Conservation (phyloP, 2,797 vertebrate genomes). For the Pseudochirops corinnae region DNA sequence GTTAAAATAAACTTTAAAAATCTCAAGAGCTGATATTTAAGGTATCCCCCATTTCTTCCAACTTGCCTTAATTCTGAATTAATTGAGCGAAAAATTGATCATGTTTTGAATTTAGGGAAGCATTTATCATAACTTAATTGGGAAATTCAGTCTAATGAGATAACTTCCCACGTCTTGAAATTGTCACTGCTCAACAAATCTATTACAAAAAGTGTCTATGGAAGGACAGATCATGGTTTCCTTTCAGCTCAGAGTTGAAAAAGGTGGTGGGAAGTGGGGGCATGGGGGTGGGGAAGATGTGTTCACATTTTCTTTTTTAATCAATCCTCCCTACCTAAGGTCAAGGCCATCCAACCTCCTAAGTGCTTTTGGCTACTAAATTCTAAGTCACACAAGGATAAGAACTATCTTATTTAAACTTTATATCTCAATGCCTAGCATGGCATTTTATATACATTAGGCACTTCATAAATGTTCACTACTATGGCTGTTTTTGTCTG, state of each 20-base stretch:
- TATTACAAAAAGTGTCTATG: not conserved
- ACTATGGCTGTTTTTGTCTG: not conserved
- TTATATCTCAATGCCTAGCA: not conserved
- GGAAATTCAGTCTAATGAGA: not conserved
- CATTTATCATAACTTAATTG: constrained; percentile 47
- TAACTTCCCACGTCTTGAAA: not conserved
- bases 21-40: not conserved
- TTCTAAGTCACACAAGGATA: not conserved
- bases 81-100: constrained; percentile 14
- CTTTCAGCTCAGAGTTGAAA: not conserved
- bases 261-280: rapidly evolving
- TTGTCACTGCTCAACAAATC: constrained; percentile 12
- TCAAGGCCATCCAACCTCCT: not conserved
- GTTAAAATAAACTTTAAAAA: constrained; percentile 25
- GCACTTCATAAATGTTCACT: not conserved
- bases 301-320: not conserved
- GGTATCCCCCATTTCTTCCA: not conserved
- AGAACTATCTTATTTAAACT: not conserved
- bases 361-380: not conserved
- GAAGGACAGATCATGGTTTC: constrained; percentile 10
- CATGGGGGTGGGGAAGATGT: not conserved
- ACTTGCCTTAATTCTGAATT: constrained; percentile 11
- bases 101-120: constrained; percentile 30
- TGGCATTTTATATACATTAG: not conserved
- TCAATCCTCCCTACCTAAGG: not conserved